phyloP scores from a whole-genome alignment of 2,888 invertebrate species.

The Callyntrura sp. region DNA sequence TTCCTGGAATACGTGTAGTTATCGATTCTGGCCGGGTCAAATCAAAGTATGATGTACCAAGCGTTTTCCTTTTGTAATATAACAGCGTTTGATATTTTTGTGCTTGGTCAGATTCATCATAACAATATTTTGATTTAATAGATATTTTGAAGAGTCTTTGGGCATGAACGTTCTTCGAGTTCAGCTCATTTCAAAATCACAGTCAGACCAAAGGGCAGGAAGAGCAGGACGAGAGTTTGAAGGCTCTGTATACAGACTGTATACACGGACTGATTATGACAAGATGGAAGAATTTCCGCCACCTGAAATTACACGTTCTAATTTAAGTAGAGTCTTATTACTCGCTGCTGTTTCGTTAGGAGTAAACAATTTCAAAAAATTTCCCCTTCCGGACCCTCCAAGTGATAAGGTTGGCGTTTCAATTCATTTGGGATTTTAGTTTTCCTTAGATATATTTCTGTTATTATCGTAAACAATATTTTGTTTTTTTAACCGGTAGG shows the following conservation, averaged over 20 bases:
- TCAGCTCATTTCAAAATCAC: constrained; percentile 94
- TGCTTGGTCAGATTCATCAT: neutral
- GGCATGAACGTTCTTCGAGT: constrained; percentile 94
- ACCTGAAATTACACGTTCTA: constrained; percentile 95
- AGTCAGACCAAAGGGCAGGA: constrained; percentile 97
- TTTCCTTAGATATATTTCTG: no score
- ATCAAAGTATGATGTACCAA: constrained; percentile 88
- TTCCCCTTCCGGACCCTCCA: constrained; percentile 97
- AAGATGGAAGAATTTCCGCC: constrained; percentile 90
- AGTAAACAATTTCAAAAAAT: constrained; percentile 90
- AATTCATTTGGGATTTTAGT: no score
- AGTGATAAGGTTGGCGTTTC: constrained; percentile 85
- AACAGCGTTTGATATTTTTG: neutral
- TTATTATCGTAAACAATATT: neutral
- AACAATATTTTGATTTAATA: constrained; percentile 84
- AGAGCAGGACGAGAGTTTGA: constrained; percentile 95
- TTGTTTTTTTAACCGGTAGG: constrained; percentile 79
- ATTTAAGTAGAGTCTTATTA: constrained; percentile 91
- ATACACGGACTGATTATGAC: constrained; percentile 92
- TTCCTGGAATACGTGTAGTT: constrained; percentile 93
- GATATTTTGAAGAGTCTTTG: constrained; percentile 92
- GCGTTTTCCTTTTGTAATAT: neutral
- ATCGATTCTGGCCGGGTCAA: constrained; percentile 97
- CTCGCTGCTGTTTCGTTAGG: constrained; percentile 89
- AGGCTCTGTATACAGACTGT: constrained; percentile 95